These are phyloP conservation scores for Dasyprocta punctata DNA, from an alignment of 2,113 vertebrate species.

Conservation along the genomic window DNA sequence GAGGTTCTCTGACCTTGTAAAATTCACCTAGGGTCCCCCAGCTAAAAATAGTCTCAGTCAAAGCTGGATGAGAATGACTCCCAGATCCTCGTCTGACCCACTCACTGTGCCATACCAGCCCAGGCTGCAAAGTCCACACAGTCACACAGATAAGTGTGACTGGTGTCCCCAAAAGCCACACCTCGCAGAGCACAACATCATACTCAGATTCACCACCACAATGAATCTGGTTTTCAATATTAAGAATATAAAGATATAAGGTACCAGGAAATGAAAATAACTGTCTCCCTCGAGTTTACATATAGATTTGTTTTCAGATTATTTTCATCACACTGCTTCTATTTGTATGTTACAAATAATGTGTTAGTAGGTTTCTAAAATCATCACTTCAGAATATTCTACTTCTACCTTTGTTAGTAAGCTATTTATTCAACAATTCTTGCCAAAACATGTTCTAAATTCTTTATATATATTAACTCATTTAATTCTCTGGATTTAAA, in stretches of 20 bases:
- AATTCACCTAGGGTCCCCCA: background rate
- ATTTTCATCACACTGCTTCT: background rate
- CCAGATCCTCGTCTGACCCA: background rate
- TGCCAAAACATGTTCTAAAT: background rate
- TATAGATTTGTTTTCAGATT: background rate
- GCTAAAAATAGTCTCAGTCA: background rate
- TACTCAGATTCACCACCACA: too few relatives aligned
- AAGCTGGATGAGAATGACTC: background rate
- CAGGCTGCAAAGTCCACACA: background rate
- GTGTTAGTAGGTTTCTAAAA: background rate
- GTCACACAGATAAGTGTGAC: background rate
- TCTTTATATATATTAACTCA: background rate
- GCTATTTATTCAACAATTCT: background rate
- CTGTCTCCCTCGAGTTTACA: background rate
- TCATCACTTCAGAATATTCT: constrained; percentile 8
- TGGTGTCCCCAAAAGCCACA: background rate
- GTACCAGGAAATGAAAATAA: background rate
- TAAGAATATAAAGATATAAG: background rate
- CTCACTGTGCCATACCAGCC: background rate
- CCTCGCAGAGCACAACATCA: too few relatives aligned
- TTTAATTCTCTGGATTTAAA: background rate
- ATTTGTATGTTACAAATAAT: background rate
- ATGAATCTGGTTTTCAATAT: background rate
- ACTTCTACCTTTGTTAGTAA: background rate
- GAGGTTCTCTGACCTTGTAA: background rate